These are phyloP conservation scores for Rapana venosa DNA, from an alignment of 2,888 invertebrate species.

Conservation along the genomic window DNA sequence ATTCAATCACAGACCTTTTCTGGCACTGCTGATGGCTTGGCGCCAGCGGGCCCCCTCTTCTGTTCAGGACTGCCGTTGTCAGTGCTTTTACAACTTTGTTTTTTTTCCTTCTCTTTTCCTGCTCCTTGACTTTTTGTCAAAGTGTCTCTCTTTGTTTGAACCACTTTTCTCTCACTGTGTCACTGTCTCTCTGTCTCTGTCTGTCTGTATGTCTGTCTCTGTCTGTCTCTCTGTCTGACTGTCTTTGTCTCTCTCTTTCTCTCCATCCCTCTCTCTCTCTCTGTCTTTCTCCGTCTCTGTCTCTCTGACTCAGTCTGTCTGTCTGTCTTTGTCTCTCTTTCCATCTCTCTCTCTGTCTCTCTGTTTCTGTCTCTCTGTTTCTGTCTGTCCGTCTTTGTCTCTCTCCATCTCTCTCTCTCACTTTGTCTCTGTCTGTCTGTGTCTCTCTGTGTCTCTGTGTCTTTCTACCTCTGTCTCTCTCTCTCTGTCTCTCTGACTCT, in stretches of 20 bases:
- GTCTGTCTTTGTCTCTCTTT: no score
- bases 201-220: no score
- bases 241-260: neutral
- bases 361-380: neutral
- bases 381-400: neutral
- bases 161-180: no score
- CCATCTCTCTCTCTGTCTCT: no score
- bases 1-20: slow-evolving; percentile 20
- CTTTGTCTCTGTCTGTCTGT: rapidly evolving
- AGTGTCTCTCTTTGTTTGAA: neutral
- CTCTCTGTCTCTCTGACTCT: no score
- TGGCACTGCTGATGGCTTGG: neutral
- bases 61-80: neutral
- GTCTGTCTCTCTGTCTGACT: no score
- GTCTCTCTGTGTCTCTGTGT: neutral
- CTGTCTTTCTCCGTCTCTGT: neutral
- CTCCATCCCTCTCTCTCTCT: no score
- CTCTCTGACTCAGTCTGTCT: no score
- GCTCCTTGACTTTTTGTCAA: neutral
- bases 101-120: neutral
- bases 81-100: no score
- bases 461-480: no score
- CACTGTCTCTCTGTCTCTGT: no score
- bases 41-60: slow-evolving; percentile 1
- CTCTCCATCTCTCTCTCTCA: neutral